phyloP scores from a whole-genome alignment of 2,113 vertebrate genomes.

The Tringa solitaria region DNA sequence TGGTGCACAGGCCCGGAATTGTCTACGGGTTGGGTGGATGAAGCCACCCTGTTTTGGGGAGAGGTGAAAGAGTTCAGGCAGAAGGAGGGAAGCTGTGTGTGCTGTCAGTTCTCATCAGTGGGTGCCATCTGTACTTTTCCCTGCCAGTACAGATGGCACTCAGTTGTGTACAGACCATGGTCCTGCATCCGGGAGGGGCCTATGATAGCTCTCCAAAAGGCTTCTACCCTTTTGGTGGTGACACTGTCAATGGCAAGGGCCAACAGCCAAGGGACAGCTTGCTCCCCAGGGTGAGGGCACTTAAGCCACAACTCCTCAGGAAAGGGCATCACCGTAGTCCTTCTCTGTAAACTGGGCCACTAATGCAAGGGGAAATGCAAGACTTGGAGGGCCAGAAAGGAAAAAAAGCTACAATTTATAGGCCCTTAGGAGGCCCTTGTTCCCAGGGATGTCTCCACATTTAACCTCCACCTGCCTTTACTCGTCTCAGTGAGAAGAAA shows the following conservation, averaged over 20 bases:
- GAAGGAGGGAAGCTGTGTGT: background rate
- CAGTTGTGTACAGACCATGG: fast-evolving
- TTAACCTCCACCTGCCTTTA: background rate
- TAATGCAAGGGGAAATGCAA: background rate
- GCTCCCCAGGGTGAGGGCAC: fast-evolving
- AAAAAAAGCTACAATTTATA: background rate
- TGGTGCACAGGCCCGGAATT: background rate
- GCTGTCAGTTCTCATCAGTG: background rate
- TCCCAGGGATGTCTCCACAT: background rate
- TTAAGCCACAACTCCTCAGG: background rate
- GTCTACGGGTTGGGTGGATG: background rate
- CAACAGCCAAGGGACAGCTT: background rate
- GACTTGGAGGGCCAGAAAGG: background rate
- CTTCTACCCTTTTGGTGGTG: background rate
- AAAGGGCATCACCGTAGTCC: background rate
- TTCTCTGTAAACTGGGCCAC: background rate
- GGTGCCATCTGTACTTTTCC: background rate
- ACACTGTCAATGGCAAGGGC: background rate
- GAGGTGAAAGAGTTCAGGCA: background rate
- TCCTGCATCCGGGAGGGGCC: background rate
- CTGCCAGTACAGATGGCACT: background rate
- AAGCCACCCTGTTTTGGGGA: background rate
- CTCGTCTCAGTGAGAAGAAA: background rate
- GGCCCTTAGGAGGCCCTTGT: background rate
- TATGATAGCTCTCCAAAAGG: background rate